Evolutionary conservation across 2,797 vertebrate genomes (phyloP).

Genomic region (Simalia tracyae): DNA sequence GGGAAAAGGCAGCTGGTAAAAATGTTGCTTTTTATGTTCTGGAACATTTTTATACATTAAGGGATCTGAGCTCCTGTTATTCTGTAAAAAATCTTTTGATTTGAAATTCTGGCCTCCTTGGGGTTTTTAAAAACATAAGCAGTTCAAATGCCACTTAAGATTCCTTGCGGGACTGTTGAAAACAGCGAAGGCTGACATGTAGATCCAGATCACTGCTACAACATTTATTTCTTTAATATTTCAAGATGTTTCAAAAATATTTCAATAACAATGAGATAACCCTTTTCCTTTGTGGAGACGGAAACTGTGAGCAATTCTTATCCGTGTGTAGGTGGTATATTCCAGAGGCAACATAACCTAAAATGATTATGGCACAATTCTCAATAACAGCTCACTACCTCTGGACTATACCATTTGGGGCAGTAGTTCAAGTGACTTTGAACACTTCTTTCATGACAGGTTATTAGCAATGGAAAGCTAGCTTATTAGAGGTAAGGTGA

Average conservation of each 20-base stretch:
- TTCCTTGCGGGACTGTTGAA: constrained; percentile 35
- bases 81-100: constrained; percentile 62
- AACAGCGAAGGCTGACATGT: constrained; percentile 31
- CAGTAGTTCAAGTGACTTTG: background rate
- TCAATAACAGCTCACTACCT: background rate
- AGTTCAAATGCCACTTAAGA: constrained; percentile 24
- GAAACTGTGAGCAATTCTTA: background rate
- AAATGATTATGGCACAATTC: background rate
- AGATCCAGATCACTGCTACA: background rate
- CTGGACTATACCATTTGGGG: background rate
- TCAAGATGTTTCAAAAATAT: constrained; percentile 46
- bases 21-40: constrained; percentile 32
- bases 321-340: constrained; percentile 30
- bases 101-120: constrained; percentile 51
- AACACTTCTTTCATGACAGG: background rate
- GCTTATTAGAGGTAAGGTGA: background rate
- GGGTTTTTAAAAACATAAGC: constrained; percentile 54
- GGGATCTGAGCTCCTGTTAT: constrained; percentile 57
- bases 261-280: constrained; percentile 24
- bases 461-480: background rate
- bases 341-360: background rate
- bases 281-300: constrained; percentile 5
- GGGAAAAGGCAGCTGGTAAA: constrained; percentile 30
- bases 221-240: constrained; percentile 55
- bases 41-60: constrained; percentile 46